phyloP scores from a whole-genome alignment of 2,797 vertebrate genomes.

The Crocidura indochinensis region DNA sequence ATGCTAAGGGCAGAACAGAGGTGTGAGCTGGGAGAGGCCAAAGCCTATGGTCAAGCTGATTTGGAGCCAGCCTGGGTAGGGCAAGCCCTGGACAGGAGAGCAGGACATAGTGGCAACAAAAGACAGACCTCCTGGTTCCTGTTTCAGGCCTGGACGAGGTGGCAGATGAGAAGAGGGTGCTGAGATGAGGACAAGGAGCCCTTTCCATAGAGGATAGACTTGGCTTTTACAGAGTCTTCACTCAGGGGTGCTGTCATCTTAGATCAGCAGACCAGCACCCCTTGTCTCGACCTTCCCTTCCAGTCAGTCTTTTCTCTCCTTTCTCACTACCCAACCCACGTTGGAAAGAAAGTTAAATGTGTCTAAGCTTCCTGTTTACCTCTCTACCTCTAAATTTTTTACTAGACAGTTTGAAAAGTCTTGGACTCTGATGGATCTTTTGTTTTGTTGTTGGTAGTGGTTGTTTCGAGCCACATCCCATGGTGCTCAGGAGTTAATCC shows the following conservation, averaged over 20 bases:
- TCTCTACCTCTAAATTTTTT: too few species aligned
- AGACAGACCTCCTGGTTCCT: background rate
- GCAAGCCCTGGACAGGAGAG: background rate
- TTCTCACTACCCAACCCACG: too few species aligned
- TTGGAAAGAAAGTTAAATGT: too few species aligned
- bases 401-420: too few species aligned
- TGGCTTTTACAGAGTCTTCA: background rate
- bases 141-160: background rate
- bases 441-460: too few species aligned
- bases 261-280: background rate
- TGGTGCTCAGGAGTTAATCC: background rate
- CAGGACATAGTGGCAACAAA: too few species aligned
- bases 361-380: too few species aligned
- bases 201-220: background rate
- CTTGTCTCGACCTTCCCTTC: background rate
- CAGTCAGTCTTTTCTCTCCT: too few species aligned
- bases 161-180: too few species aligned
- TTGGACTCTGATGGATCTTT: background rate
- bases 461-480: too few species aligned
- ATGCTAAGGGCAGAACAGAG: background rate
- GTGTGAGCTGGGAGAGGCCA: background rate
- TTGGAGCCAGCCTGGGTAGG: background rate
- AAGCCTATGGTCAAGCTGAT: background rate
- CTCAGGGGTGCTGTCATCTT: background rate
- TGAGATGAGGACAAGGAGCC: too few species aligned